Base-by-base conservation (phyloP, 1,140 invertebrate genomes). In the Listronotus oregonensis region DNA sequence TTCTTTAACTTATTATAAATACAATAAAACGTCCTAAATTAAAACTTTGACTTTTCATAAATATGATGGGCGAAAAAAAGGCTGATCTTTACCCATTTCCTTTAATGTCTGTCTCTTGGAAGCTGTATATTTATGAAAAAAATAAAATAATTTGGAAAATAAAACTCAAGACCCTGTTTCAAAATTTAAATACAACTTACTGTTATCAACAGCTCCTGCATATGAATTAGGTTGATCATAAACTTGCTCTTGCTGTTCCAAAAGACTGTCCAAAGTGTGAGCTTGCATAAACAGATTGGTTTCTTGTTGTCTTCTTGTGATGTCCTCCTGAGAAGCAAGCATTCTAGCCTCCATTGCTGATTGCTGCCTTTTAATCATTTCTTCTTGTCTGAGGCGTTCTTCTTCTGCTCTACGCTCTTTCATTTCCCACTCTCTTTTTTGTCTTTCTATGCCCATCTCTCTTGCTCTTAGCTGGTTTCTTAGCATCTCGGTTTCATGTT, bases 401-500 rank as follows among this genome's bases (percentile, higher is more conserved):
- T 94, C 90, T 69, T 94, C 91, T 4, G 87, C 90, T 73, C 91
- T 87, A 60, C 90, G 83, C 75, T 93, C 89, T 39, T 91, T 90
- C 85, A 91, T 86, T 80, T 95, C 92, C 89, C 91, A 93, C 75
- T 93, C 91, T 67, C 90, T 84, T 76, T 94, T 93, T 79, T 92
- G 90, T 6, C 92, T 85, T 76, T 94, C 92, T 65, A 91, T 86
- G 77, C 94, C 92, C 71, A 90, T 85, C 82, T 96, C 94, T 59
- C 93, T 85, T 74, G 90, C 87, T 18, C 92, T 85, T 67, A 96
- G 78, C 83, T 95, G 90, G 85, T 95, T 90, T 74, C 93, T 82
- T 11, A 96, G 81, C 64, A 94, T 82, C 79, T 94, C 92, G 37
- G 93, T 94, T 77, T 96, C 92, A 75, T 95, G 92, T 77, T 96